Base-by-base conservation (phyloP, 1,140 invertebrate species). In the Ericerus pela region DNA sequence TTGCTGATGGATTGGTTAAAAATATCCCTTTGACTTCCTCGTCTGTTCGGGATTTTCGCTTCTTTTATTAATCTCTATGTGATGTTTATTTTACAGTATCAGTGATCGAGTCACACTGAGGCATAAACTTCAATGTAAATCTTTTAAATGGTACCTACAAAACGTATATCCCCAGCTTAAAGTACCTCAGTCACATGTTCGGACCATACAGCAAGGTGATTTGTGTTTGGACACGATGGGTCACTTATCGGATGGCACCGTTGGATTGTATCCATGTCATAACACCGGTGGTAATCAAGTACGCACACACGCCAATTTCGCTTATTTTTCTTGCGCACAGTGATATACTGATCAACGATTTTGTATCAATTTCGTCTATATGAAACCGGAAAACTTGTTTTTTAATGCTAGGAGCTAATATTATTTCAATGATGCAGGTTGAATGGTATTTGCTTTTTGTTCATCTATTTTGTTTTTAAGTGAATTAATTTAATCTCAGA, bases 81-180 rank as follows among this genome's bases (percentile, higher is more conserved):
- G 14, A 14, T 58, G 18, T 36, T 55, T 59, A 59, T 59, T 63
- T 66, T 73, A 55, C 68, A 92, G 87, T 69, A 88, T 92, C 67
- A 81, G 87, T 53, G 87, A 91, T 64, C 79, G 95, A 55, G 70
- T 91, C 57, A 79, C 81, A 30, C 70, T 98, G 41, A 79, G 90
- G 58, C 77, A 86, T 64, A 78, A 78, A 62, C 73, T 98, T 16
- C 76, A 91, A 41, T 98, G 95, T 71, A 94, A 96, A 68, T 81
- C 85, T 10, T 99, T 99, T 73, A 83, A 85, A 63, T 99, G 96
- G 96, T 99, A 96, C 72, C 69, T 99, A 63, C 79, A 93, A 61
- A 86, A 97, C 67, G 91, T 99, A 22, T 98, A 96, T 73, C 94
- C 94, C 12, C 89, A 96, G 70, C 72, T 95, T 52, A 76, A 81